Evolutionary conservation across 2,113 vertebrate genomes (phyloP).

Genomic region (Oreochromis spilurus): DNA sequence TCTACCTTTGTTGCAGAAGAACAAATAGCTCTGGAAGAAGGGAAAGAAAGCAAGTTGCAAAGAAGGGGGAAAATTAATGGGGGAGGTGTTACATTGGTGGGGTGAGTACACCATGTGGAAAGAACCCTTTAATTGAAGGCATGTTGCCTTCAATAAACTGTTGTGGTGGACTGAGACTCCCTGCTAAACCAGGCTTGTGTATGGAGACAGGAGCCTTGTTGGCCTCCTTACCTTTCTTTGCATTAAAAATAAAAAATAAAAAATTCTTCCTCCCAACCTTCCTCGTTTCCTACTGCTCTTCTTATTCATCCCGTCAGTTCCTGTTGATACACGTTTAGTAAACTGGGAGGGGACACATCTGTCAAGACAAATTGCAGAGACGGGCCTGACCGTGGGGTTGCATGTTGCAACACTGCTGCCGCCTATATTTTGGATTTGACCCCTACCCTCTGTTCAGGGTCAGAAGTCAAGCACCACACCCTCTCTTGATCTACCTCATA

Average conservation of each 20-base stretch:
- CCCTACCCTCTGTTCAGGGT: conserved; percentile 31
- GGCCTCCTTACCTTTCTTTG: neutral
- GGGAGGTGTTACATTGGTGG: neutral
- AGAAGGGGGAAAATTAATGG: neutral
- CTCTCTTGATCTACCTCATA: neutral
- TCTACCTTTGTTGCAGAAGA: conserved; percentile 4
- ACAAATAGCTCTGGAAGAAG: conserved; percentile 25
- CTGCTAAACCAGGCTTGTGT: neutral
- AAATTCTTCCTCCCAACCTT: neutral
- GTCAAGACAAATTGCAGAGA: conserved; percentile 49
- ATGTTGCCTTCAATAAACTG: conserved; percentile 29
- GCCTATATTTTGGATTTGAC: conserved; percentile 29
- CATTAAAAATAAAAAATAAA: rapidly evolving
- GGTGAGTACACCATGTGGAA: neutral
- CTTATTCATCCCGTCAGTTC: neutral
- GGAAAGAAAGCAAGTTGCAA: neutral
- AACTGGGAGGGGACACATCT: conserved; percentile 28
- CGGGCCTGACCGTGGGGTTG: conserved; percentile 8
- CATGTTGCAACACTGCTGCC: conserved; percentile 44
- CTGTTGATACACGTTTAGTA: conserved; percentile 22
- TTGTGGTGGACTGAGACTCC: conserved; percentile 7
- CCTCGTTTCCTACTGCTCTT: neutral
- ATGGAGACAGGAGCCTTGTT: neutral
- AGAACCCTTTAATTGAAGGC: conserved; percentile 36
- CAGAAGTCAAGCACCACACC: conserved; percentile 40